Evolutionary conservation across 2,797 vertebrate species (phyloP).

Genomic region (Gambusia yucatana): DNA sequence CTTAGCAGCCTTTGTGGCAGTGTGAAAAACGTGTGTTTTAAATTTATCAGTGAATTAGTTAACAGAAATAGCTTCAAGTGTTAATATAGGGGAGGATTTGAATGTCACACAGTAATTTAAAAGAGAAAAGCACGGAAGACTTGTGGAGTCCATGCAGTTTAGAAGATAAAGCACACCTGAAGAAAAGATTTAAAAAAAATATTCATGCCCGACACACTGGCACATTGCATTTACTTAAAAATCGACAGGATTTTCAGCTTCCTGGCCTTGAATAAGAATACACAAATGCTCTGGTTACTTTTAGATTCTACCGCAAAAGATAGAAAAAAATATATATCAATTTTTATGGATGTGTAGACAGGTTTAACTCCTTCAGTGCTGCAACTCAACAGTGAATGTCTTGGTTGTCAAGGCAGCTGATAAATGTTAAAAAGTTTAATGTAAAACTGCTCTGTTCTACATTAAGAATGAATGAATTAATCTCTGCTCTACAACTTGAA

Average conservation of each 20-base stretch:
- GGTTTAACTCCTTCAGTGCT: neutral
- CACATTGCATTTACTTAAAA: neutral
- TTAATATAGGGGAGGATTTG: neutral
- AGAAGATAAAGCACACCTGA: neutral
- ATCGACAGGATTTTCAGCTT: neutral
- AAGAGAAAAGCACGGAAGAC: neutral
- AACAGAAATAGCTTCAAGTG: constrained; percentile 5
- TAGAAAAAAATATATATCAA: too few species aligned
- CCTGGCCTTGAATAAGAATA: constrained; percentile 1
- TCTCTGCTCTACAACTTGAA: neutral
- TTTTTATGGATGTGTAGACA: neutral
- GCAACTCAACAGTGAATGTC: neutral
- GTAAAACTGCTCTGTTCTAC: neutral
- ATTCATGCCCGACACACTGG: neutral
- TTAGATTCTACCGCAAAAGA: neutral
- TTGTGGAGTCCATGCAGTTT: neutral
- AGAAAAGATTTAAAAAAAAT: neutral
- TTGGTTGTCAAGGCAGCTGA: constrained; percentile 1
- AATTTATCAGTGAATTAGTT: constrained; percentile 15
- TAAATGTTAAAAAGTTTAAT: neutral
- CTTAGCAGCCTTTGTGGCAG: constrained; percentile 14
- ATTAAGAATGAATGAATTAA: neutral
- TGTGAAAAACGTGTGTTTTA: constrained; percentile 2
- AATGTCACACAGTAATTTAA: neutral
- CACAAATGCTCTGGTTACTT: neutral